Evolutionary conservation across 1,140 invertebrate species (phyloP), one percentile per base, ranked within the genome.

Genomic region (Plodia interpunctella): DNA sequence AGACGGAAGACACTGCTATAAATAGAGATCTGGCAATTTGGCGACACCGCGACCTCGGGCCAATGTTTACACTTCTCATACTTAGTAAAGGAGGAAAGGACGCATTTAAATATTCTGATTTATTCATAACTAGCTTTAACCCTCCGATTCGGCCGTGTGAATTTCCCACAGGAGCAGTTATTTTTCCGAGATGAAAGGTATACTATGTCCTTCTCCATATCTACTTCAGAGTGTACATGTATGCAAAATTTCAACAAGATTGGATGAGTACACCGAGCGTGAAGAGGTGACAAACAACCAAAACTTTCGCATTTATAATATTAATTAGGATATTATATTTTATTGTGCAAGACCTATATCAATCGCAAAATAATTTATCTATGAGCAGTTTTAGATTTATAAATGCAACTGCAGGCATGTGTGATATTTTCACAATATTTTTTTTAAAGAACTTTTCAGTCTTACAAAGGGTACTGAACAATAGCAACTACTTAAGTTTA

Each of bases 1-100:
- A 76, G 78, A 84, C 85, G 85, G 85, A 88, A 88, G 81, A 85
- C 80, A 70, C 74, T 65, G 68, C 60, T 87, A 87, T 79, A 86
- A 88, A 87, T 88, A 88, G 78, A 57, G 70, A 67, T 73, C 76
- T 83, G 78, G 82, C 76, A 68, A 82, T 75, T 81, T 83, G 72
- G 76, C 79, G 78, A 80, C 76, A 80, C 64, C 63, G 63, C 73
- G 84, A 78, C 80, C 83, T 83, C 81, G 77, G 60, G 75, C 65
- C 70, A 80, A 78, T 87, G 80, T 87, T 86, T 83, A 87, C 81
- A 82, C 57, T 68, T 64, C 66, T 60, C 58, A 49, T 59, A 63
- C 59, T 61, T 57, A 59, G 57, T 65, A 44, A 17, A 44, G 38
- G 38, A 59, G 57, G 61, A 44, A 17, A 44, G 38, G 38, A 44